These are phyloP conservation scores for Labrus mixtus DNA, from an alignment of 2,113 vertebrate species.

Conservation along the genomic window DNA sequence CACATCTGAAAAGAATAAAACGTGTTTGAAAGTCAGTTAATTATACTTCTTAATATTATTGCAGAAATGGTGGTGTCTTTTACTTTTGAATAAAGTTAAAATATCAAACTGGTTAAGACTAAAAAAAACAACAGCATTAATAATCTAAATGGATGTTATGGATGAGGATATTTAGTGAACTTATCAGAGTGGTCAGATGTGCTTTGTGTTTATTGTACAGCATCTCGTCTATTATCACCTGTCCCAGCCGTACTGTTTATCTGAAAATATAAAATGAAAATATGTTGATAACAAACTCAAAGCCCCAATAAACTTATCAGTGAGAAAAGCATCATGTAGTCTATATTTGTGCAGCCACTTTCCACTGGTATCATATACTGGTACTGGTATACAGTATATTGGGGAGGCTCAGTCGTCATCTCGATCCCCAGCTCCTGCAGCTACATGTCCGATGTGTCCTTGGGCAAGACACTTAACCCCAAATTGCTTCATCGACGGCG, in stretches of 20 bases:
- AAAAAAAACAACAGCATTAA: not conserved
- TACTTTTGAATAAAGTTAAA: conserved; percentile 36
- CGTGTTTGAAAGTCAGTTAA: conserved; percentile 39
- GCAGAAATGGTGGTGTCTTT: not conserved
- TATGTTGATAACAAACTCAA: not conserved
- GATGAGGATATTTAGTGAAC: not conserved
- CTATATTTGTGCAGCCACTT: conserved; percentile 3
- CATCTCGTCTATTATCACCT: not conserved
- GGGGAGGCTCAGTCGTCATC: too few species aligned
- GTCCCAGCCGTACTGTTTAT: not conserved
- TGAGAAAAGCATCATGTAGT: not conserved
- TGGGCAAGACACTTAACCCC: too few species aligned
- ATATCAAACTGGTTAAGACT: conserved; percentile 11
- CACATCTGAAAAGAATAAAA: conserved; percentile 29
- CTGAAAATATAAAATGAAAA: not conserved
- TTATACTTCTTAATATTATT: conserved; percentile 23
- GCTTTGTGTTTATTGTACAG: not conserved
- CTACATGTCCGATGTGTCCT: too few species aligned
- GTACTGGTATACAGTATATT: too few species aligned
- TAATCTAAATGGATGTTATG: conserved; percentile 1
- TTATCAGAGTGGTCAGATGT: not conserved
- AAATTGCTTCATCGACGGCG: too few species aligned
- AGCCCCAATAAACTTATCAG: not conserved
- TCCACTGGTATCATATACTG: not conserved
- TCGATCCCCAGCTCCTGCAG: too few species aligned